Conservation (phyloP, 2,113 vertebrate species). For the Todiramphus chloris region DNA sequence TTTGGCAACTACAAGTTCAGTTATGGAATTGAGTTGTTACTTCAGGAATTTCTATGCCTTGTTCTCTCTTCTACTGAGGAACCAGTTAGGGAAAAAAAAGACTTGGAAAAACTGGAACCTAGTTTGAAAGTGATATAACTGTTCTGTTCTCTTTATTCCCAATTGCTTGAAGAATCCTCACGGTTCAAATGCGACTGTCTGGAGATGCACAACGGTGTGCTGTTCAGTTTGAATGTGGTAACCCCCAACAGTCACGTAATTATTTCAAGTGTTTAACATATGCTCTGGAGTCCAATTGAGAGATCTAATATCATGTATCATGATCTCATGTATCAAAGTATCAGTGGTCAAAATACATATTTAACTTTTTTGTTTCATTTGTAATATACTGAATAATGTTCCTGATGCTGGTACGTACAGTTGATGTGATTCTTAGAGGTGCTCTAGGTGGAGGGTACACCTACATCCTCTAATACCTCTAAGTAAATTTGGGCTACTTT, state of each 20-base stretch:
- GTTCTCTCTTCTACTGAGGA: not conserved
- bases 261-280: not conserved
- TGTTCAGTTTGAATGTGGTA: not conserved
- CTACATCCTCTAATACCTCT: not conserved
- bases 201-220: not conserved
- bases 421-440: not conserved
- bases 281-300: not conserved
- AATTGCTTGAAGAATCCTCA: not conserved
- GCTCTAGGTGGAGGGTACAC: not conserved
- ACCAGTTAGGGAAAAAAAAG: not conserved
- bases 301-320: not conserved
- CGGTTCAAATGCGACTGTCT: not conserved
- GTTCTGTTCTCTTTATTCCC: not conserved
- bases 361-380: not conserved
- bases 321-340: not conserved
- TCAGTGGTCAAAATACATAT: not conserved
- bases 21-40: not conserved
- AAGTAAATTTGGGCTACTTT: not conserved
- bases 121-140: not conserved
- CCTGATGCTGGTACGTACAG: not conserved
- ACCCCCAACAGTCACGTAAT: not conserved
- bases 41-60: not conserved
- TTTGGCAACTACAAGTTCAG: not conserved
- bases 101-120: not conserved
- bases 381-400: not conserved